A percentile compares a stretch with the other conserved stretches of the same genome.
phyloP scores from a whole-genome alignment of 2,113 vertebrate species.

The Lepus timidus region DNA sequence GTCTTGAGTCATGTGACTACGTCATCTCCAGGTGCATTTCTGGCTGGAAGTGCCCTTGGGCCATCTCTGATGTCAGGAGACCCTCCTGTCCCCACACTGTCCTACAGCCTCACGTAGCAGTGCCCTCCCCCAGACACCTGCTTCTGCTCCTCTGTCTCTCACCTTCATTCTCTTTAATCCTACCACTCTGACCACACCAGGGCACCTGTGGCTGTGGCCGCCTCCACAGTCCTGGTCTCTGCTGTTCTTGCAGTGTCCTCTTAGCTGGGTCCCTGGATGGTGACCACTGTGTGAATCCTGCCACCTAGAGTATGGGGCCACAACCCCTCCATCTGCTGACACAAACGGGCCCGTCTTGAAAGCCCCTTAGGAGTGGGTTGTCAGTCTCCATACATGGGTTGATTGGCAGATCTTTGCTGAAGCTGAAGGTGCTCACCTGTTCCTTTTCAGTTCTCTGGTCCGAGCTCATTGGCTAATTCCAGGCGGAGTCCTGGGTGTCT shows the following conservation, averaged over 20 bases:
- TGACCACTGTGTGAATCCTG: not conserved
- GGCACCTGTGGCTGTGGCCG: not conserved
- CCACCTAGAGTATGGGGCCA: not conserved
- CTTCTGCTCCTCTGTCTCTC: not conserved
- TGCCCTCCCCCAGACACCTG: too few species aligned
- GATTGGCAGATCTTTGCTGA: not conserved
- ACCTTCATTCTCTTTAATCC: not conserved
- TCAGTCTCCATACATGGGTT: not conserved
- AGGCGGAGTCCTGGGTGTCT: too few species aligned
- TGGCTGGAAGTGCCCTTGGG: not conserved
- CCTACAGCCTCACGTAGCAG: not conserved
- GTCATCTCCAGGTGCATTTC: not conserved
- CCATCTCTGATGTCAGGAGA: not conserved
- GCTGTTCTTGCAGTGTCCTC: not conserved
- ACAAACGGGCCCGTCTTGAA: not conserved
- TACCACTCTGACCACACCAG: not conserved
- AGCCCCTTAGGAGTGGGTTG: too few species aligned
- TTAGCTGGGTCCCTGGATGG: not conserved
- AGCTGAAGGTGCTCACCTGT: not conserved
- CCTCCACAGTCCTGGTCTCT: not conserved
- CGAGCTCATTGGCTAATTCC: too few species aligned
- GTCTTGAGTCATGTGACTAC: accelerated
- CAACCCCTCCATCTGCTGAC: not conserved
- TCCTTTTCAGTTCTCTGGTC: too few species aligned
- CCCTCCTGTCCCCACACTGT: not conserved